Percentiles rank a stretch among this genome's conserved stretches.
Evolutionary conservation across 2,797 vertebrate genomes (phyloP).

Genomic region (Sphaeramia orbicularis): DNA sequence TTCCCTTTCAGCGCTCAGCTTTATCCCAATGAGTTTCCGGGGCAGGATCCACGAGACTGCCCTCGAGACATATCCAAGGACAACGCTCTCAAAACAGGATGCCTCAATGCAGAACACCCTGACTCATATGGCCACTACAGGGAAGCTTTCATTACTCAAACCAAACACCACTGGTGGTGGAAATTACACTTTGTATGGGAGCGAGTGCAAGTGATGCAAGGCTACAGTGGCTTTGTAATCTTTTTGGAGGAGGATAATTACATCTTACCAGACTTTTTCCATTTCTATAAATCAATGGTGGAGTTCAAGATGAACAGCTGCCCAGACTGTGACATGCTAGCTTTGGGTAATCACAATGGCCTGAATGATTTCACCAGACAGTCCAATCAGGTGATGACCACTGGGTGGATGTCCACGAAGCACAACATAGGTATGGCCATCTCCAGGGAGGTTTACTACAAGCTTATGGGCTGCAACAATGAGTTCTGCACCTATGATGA

Average conservation of each 20-base stretch:
- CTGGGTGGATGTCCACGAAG: slow-evolving; percentile 84
- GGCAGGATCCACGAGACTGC: slow-evolving; percentile 83
- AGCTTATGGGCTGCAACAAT: slow-evolving; percentile 84
- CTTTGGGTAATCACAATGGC: slow-evolving; percentile 81
- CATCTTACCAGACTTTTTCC: slow-evolving; percentile 85
- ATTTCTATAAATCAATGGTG: slow-evolving; percentile 76
- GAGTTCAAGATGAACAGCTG: slow-evolving; percentile 74
- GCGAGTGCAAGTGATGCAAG: slow-evolving; percentile 78
- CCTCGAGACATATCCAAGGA: slow-evolving; percentile 79
- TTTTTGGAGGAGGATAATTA: slow-evolving; percentile 89
- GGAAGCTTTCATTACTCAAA: slow-evolving; percentile 84
- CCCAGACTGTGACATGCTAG: slow-evolving; percentile 81
- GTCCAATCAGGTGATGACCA: slow-evolving; percentile 75
- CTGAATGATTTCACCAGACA: slow-evolving; percentile 64
- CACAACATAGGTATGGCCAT: slow-evolving; percentile 87
- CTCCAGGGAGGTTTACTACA: slow-evolving; percentile 85
- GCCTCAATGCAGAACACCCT: slow-evolving; percentile 83
- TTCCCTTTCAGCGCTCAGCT: slow-evolving; percentile 88
- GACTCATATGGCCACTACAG: slow-evolving; percentile 87
- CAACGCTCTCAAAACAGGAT: slow-evolving; percentile 75
- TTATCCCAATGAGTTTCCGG: slow-evolving; percentile 85
- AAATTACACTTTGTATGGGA: slow-evolving; percentile 89
- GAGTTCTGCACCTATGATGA: slow-evolving; percentile 88
- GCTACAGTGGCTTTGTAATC: slow-evolving; percentile 78
- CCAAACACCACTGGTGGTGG: slow-evolving; percentile 91